Evolutionary conservation across 53 echinoderm and acorn worm genomes (phyloP).

Genomic region (Pentamera pediparva): DNA sequence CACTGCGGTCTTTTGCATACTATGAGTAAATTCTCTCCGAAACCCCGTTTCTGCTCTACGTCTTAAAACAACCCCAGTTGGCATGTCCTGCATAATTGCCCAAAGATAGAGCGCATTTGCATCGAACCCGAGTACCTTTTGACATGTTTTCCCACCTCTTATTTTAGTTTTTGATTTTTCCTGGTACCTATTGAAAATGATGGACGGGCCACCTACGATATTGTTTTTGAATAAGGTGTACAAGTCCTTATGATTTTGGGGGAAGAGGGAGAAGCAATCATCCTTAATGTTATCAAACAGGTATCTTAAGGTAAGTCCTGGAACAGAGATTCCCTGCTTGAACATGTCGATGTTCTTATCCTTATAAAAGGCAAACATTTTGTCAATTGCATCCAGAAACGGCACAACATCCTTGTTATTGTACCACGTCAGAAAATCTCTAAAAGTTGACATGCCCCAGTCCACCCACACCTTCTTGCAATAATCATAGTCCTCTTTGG

Average conservation of each 20-base stretch:
- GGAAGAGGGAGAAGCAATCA: conserved; percentile 15
- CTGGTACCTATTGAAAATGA: conserved; percentile 44
- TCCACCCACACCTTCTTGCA: conserved; percentile 28
- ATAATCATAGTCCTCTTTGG: conserved; percentile 8
- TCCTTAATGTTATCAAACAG: conserved; percentile 28
- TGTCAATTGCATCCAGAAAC: conserved; percentile 42
- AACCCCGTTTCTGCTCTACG: too few relatives aligned
- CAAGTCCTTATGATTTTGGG: conserved; percentile 31
- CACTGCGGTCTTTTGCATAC: too few relatives aligned
- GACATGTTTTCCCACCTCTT: conserved; percentile 40
- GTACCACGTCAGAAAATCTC: conserved; percentile 40
- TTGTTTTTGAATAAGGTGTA: conserved; percentile 33
- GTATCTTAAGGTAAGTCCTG: conserved; percentile 49
- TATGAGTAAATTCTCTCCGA: too few relatives aligned
- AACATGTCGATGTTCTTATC: conserved; percentile 32
- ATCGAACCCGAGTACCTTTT: too few relatives aligned
- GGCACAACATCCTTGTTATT: conserved; percentile 53
- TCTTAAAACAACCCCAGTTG: too few relatives aligned
- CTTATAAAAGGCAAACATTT: conserved; percentile 48
- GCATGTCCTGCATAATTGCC: too few relatives aligned
- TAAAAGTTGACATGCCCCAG: conserved; percentile 29
- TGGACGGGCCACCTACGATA: conserved; percentile 50
- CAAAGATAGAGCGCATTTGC: too few relatives aligned
- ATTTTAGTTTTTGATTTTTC: conserved; percentile 37
- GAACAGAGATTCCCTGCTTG: conserved; percentile 3